Evolutionary conservation across 2,113 vertebrate genomes (phyloP), one percentile per base, ranked within the genome.

Genomic region (Barbus barbus): DNA sequence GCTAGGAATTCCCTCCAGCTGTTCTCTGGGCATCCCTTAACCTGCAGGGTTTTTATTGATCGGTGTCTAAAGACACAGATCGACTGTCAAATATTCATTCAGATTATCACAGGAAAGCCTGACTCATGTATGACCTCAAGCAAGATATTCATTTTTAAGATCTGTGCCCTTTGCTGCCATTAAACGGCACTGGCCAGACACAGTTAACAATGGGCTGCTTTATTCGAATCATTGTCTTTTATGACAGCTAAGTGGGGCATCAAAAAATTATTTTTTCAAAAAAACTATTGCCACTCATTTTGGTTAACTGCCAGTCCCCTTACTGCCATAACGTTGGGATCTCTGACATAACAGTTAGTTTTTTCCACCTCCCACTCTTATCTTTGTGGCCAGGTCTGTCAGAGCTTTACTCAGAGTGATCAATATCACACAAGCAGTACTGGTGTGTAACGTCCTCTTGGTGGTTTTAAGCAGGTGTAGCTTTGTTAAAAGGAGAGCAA

Each of bases 401-500:
- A 73, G 38, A 71, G n/a, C 78, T 72, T 80, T 77, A 44, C 82
- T 84, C 61, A 90, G 79, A 65, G 46, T 84, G 90, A 93, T 92
- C 41, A 78, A 73, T 88, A 91, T 93, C 92, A 90, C 88, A 53
- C 18, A 20, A 78, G 73, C 38, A 38, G 67, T 83, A 87, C 87
- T 90, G 90, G 89, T 90, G 85, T 89, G 86, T 90, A 93, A 93
- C 89, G 84, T 92, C 91, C 91, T 92, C 90, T 90, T 92, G 90
- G 91, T 91, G 94, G 92, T 93, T 86, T 89, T 26, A 67, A 90
- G 89, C 92, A 93, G 92, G 92, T 94, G 93, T 93, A 73, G 90
- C 85, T 84, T 83, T 86, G 84, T 75, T 87, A 84, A 56, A 58
- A 58, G 63, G 84, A 53, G 67, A 67, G 60, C 22, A 53, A 83